Base-by-base conservation (phyloP, 2,797 vertebrate species). In the Trematomus bernacchii region DNA sequence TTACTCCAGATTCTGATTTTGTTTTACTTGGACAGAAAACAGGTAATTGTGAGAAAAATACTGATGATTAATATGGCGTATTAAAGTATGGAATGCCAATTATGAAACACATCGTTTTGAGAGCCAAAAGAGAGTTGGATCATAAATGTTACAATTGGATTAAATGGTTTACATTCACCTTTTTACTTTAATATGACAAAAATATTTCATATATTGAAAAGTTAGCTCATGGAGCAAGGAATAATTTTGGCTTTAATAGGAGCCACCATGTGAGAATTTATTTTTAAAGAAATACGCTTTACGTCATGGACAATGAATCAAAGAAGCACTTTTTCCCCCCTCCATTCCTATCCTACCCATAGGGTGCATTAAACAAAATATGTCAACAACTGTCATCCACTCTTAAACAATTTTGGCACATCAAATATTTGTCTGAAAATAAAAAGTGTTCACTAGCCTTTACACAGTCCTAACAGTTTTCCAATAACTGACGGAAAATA, bases 41-140 rank as follows among this genome's bases (percentile, higher is more conserved):
- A n/a, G 50, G 15, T 50, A 19, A 50, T 57, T 71, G 54, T 30
- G 10, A 68, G 21, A 76, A 59, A 21, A 69, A 54, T 15, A 30
- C 10, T 52, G 15, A 54, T 61, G 6, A 66, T 19, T 59, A 47
- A 67, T 52, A 59, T 19, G 15, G 3, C 15, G 27, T 51, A 43
- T 47, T 47, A 30, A 58, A 80, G 19, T 21, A 44, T 55, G 33
- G 2, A n/a, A 16, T 48, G 21, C 37, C 16, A 48, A 21, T 33
- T 12, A 55, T 40, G 21, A 64, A 59, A 57, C 19, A 50, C n/a
- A 37, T 2, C 15, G 18, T 13, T 40, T n/a, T 21, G 4, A 43
- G 40, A 23, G 23, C 13, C 18, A 58, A 67, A 58, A 69, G 15
- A 23, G 59, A 33, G 47, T 52, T 58, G 33, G 43, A 77, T 27